Evolutionary conservation across 2,888 invertebrate genomes (phyloP), one percentile per base, ranked within the genome.

Genomic region (Coenonympha glycerion): DNA sequence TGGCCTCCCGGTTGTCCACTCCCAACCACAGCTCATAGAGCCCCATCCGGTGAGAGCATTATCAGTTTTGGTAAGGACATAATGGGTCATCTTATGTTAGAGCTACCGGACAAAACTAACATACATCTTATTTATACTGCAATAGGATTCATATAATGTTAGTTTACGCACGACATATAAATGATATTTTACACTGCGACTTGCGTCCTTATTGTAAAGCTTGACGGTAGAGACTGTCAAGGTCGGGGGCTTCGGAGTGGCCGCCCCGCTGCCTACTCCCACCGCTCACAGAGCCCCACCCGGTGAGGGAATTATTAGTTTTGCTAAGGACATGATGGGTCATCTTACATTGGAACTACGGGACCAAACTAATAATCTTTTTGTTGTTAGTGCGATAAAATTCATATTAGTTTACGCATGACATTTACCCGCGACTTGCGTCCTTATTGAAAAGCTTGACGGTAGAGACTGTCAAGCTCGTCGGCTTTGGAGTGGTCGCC

Each of bases 221-320:
- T 99, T 52, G 97, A 99, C 28, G 97, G 96, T 49, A 93, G 95
- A 62, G 99, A 99, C 99, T 1, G 95, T 99, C 63, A 99, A 99
- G 79, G 89, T 99, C 47, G 97, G 98, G 19, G 99, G 99, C 8
- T 99, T 99, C 74, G 33, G 18, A 33, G 33, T 33, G 18, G 33
- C 33, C 2, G 33, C 33, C 6, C 33, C 16, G 16, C 16, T 33
- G 33, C 33, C 33, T 18, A 18, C 16, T 8, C 18, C 33, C 18
- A 33, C 18, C 4, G 16, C 33, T 2, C 33, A 33, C 9, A 33
- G 33, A 33, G 18, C 33, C 9, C 33, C 33, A 9, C 18, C 33
- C 2, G 33, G 33, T 18, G 18, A 33, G 33, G 18, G 18, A 18
- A 33, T 13, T 1, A 13, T 21, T 2, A 11, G 36, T 3, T 5